Percentiles rank a stretch among this genome's conserved stretches.
Conservation (phyloP, 2,113 vertebrate species). For the Miniopterus natalensis region DNA sequence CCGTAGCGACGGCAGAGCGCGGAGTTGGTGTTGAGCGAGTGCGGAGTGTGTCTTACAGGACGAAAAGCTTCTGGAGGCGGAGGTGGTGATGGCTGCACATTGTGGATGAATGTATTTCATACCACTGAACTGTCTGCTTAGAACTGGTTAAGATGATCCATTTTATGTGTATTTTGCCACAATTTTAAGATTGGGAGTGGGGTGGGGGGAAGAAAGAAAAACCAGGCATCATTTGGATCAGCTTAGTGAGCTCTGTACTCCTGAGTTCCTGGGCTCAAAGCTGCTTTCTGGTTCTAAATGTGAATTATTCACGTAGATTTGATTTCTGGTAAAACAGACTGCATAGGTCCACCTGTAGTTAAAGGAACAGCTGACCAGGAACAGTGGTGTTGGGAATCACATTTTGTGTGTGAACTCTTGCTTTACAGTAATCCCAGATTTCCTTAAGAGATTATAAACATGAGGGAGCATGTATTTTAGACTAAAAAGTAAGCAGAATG, state of each 20-base stretch:
- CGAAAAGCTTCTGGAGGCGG: neutral
- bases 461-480: neutral
- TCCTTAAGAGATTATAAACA: conserved; percentile 30
- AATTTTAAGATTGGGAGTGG: neutral
- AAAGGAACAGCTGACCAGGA: conserved; percentile 1
- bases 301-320: neutral
- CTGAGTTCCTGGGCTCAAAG: neutral
- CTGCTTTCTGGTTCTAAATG: conserved; percentile 17
- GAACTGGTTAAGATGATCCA: neutral
- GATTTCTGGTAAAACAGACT: neutral
- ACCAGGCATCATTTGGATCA: neutral
- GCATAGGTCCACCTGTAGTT: neutral
- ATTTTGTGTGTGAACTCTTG: neutral
- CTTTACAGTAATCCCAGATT: neutral
- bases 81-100: neutral
- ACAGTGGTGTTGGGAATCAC: neutral
- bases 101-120: neutral
- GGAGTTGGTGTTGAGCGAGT: neutral
- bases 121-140: neutral
- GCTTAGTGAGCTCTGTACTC: neutral
- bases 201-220: neutral
- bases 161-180: neutral
- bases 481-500: conserved; percentile 29
- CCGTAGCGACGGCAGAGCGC: too few species aligned
- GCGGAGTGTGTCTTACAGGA: neutral